Evolutionary conservation across 1,140 invertebrate species (phyloP), one percentile per base, ranked within the genome.

Genomic region (Chionoecetes opilio): DNA sequence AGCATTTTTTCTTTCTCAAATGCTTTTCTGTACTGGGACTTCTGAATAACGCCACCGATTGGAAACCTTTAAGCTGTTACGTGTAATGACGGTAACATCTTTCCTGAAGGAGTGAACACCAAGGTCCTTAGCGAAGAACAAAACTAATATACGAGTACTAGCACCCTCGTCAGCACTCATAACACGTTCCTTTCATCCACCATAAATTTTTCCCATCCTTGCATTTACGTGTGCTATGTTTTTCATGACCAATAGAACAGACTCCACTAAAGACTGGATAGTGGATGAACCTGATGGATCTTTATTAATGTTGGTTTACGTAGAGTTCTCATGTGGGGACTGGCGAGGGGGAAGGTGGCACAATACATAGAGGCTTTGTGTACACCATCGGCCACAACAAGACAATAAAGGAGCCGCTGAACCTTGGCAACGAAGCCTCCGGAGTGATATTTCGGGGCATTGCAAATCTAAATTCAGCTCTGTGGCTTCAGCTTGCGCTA

Each of bases 391-490:
- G 8, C 53, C 53, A 2, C 17, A 63, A 26, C 17, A 63, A 63
- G 17, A 21, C 53, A 21, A 26, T 9, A 21, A 21, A 63, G 53
- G 53, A 63, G 53, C 21, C 17, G 21, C 53, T 63, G 53, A 63
- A 2, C 53, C 26, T 21, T 9, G 63, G 63, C 1, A 75, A 2
- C n/a, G 63, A 75, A n/a, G 2, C 63, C 63, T 75, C 0, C 63
- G 63, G 63, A 75, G 63, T 75, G 63, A 75, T 75, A 75, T n/a
- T 75, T 75, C n/a, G 63, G n/a, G n/a, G 63, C 63, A 26, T n/a
- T 75, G 8, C 21, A n/a, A 8, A 21, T 26, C 63, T 75, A 21
- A 75, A 63, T 9, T n/a, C n/a, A 75, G 21, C n/a, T 75, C n/a
- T 26, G 63, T 21, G 21, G 63, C 5, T n/a, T 75, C 63, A n/a